Evolutionary conservation across 2,113 vertebrate species (phyloP), one percentile per base, ranked within the genome.

Genomic region (Microtus pennsylvanicus): DNA sequence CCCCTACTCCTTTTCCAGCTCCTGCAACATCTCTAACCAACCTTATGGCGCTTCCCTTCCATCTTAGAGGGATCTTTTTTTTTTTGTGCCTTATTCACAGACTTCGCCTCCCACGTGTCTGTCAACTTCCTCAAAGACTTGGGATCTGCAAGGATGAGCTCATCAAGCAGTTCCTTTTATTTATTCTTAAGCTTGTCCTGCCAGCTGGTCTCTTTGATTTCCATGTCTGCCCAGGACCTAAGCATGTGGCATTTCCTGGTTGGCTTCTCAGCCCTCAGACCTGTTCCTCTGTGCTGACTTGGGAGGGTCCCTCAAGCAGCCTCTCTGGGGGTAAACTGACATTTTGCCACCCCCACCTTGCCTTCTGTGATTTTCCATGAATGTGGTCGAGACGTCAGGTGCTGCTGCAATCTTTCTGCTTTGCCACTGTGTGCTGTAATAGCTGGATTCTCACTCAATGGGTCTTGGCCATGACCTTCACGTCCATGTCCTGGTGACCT

Each of bases 61-160:
- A 47, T n/a, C 7, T 3, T 0, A 58, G 61, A 33, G 52, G 42
- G 75, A n/a, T 91, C 80, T 50, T 12, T 91, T 88, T 45, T 45
- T 45, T 76, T 10, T 12, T 72, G 22, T n/a, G 7, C 13, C 42
- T 82, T 47, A 5, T 42, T 70, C 75, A 83, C 75, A 92, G 81
- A 61, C 33, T 11, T 81, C 24, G 22, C 45, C 19, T 82, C 67
- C 72, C 42, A 75, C 11, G 0, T n/a, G 35, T 74, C 85, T 90
- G 21, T 50, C 86, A 45, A 82, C 82, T 89, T 89, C 50, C 77
- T 58, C 61, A 72, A 24, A 95, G 89, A 75, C 81, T 50, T 83
- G 33, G 55, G 22, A 45, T 89, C 63, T 52, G 7, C 72, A 63
- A 74, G 61, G 50, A 69, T 55, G 87, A 45, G 38, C 61, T 83